Conservation (phyloP, 30 jellyfish, hydroid and myxozoan genomes). For the Aurelia aurita region DNA sequence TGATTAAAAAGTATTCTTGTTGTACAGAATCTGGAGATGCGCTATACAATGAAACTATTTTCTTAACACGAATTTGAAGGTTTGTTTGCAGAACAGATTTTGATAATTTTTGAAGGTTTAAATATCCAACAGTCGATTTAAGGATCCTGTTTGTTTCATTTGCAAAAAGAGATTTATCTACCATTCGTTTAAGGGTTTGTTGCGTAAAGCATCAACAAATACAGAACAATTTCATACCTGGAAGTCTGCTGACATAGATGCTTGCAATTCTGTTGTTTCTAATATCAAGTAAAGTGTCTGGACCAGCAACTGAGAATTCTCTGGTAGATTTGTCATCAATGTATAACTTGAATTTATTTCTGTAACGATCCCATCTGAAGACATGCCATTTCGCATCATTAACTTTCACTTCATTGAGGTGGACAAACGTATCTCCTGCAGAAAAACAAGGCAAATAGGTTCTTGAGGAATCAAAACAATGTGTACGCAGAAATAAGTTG, state of each 20-base stretch:
- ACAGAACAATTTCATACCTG: background rate
- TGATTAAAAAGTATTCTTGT: no score
- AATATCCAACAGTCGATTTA: no score
- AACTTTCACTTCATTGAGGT: background rate
- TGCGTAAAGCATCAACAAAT: no score
- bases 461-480: background rate
- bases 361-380: constrained; percentile 46
- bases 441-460: background rate
- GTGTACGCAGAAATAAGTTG: background rate
- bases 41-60: no score
- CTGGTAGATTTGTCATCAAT: constrained; percentile 4
- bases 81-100: no score
- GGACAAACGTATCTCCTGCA: constrained; percentile 1
- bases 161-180: no score
- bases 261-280: constrained; percentile 2
- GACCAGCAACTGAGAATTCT: constrained; percentile 5
- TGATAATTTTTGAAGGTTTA: no score
- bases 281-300: constrained; percentile 34
- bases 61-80: no score
- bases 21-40: no score
- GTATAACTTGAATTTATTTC: constrained; percentile 7
- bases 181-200: no score
- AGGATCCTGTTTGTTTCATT: no score
- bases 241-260: constrained; percentile 24
- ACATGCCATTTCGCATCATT: constrained; percentile 64